These are phyloP conservation scores for Aegypius monachus DNA, from an alignment of 2,113 vertebrate genomes.

Conservation along the genomic window DNA sequence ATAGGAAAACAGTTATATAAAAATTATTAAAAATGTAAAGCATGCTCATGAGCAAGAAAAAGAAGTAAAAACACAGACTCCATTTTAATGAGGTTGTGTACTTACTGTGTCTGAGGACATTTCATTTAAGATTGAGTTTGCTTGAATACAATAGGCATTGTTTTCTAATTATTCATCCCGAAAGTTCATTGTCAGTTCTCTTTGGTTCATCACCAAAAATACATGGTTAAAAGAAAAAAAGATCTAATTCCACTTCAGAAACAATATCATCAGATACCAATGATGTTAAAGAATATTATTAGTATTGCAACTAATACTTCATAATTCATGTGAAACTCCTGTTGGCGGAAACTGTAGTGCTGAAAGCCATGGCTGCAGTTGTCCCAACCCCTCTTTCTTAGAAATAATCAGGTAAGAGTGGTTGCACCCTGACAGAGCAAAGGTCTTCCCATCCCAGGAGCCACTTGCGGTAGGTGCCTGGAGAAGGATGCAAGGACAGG, in stretches of 20 bases:
- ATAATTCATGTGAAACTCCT: neutral
- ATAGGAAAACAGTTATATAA: neutral
- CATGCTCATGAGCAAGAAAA: neutral
- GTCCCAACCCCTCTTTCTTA: neutral
- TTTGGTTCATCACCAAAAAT: neutral
- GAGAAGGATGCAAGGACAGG: neutral
- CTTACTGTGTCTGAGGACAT: neutral
- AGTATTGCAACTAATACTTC: neutral
- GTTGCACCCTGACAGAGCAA: neutral
- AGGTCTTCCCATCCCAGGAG: neutral
- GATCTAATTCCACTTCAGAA: neutral
- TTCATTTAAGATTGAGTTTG: neutral
- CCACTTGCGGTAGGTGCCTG: neutral
- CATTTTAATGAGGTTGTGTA: neutral
- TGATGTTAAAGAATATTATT: neutral
- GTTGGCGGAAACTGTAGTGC: neutral
- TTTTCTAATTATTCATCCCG: neutral
- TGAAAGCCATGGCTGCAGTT: neutral
- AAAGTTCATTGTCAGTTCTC: neutral
- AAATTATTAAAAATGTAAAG: neutral
- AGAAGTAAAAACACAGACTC: neutral
- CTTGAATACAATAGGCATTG: neutral
- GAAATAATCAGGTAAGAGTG: neutral
- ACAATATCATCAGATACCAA: neutral
- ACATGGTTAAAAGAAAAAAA: neutral